phyloP scores from a whole-genome alignment of 2,888 invertebrate genomes.

The Ectemnius continuus region DNA sequence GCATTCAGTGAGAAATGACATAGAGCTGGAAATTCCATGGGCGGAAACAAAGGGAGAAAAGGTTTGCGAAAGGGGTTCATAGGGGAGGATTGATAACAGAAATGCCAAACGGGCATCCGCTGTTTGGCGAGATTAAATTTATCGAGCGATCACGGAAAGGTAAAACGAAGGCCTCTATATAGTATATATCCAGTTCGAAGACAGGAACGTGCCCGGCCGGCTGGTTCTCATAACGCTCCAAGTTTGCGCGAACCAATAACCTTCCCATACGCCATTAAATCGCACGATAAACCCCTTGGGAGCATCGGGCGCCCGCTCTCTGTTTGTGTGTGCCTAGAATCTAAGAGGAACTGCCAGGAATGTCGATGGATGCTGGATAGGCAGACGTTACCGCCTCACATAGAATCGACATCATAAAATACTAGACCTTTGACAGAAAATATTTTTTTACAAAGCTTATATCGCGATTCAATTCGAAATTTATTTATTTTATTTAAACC shows the following conservation, averaged over 20 bases:
- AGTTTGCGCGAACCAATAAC: slow-evolving; percentile 51
- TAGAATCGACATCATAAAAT: too few relatives aligned
- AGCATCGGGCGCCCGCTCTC: background rate
- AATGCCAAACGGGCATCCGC: slow-evolving; percentile 13
- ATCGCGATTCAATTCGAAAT: too few relatives aligned
- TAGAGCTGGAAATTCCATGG: background rate
- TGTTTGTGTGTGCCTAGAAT: too few relatives aligned
- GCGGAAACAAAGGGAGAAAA: slow-evolving; percentile 4
- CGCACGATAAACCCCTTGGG: slow-evolving; percentile 43
- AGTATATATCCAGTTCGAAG: slow-evolving; percentile 27
- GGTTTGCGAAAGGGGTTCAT: background rate
- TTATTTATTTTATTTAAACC: too few relatives aligned
- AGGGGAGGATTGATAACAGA: slow-evolving; percentile 36
- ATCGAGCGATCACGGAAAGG: slow-evolving; percentile 54
- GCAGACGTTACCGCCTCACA: background rate
- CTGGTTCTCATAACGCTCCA: slow-evolving; percentile 26
- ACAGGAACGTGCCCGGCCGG: slow-evolving; percentile 32
- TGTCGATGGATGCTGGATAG: too few relatives aligned
- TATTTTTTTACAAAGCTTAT: too few relatives aligned
- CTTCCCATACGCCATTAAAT: slow-evolving; percentile 51
- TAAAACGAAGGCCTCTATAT: slow-evolving; percentile 47
- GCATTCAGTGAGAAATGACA: too few relatives aligned
- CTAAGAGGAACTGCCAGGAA: too few relatives aligned
- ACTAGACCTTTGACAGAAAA: too few relatives aligned
- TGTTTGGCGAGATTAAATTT: slow-evolving; percentile 61